These are phyloP conservation scores for Cantharis rufa DNA, from an alignment of 2,888 invertebrate species.

Conservation along the genomic window DNA sequence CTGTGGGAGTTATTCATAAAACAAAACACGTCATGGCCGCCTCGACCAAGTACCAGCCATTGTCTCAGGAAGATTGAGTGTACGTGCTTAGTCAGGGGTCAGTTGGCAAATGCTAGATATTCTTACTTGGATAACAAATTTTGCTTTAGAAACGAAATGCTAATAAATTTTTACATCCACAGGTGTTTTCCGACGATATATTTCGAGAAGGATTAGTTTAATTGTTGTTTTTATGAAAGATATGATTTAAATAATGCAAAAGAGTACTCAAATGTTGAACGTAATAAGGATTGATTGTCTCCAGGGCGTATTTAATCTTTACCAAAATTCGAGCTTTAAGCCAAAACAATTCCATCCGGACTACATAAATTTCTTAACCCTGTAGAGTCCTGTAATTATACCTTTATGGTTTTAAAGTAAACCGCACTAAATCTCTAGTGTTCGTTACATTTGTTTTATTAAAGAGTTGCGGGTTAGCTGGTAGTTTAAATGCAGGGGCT, in stretches of 20 bases:
- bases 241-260: slow-evolving; percentile 19
- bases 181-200: slow-evolving; percentile 10
- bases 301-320: slow-evolving; percentile 27
- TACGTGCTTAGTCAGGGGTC: slow-evolving; percentile 40
- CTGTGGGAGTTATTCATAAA: slow-evolving; percentile 44
- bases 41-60: slow-evolving; percentile 34
- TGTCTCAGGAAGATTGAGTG: slow-evolving; percentile 40
- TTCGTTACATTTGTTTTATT: slow-evolving; percentile 44
- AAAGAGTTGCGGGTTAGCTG: slow-evolving; percentile 42
- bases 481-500: slow-evolving; percentile 36
- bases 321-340: slow-evolving; percentile 30
- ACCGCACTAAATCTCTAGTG: slow-evolving; percentile 51
- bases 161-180: slow-evolving; percentile 26
- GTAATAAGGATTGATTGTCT: slow-evolving; percentile 26
- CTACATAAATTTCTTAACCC: slow-evolving; percentile 54
- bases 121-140: slow-evolving; percentile 15
- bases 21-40: slow-evolving; percentile 43
- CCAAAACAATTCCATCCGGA: slow-evolving; percentile 45
- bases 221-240: slow-evolving; percentile 7
- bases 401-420: slow-evolving; percentile 55
- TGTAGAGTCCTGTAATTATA: slow-evolving; percentile 54
- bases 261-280: slow-evolving; percentile 12
- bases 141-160: slow-evolving; percentile 1
- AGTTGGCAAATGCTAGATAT: slow-evolving; percentile 25
- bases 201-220: slow-evolving; percentile 11